Percentiles rank a stretch among this genome's conserved stretches.
phyloP scores from a whole-genome alignment of 1,140 invertebrate species.

The Hyphantria cunea region DNA sequence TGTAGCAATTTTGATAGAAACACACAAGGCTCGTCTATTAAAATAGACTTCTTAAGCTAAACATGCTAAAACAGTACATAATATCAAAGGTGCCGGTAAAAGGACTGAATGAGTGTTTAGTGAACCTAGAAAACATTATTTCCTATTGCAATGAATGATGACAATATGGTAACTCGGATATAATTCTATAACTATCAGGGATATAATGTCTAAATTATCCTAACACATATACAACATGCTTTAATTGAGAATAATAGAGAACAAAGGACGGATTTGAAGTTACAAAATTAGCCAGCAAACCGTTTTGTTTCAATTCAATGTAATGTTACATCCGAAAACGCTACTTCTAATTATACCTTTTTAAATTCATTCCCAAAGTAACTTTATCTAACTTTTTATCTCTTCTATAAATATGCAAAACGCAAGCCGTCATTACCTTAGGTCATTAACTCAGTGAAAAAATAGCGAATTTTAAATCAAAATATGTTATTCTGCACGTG shows the following conservation, averaged over 20 bases:
- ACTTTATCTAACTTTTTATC: too few relatives aligned
- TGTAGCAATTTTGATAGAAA: conserved; percentile 15
- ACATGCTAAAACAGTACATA: conserved; percentile 41
- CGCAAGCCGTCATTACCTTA: too few relatives aligned
- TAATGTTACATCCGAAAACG: too few relatives aligned
- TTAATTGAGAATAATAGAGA: conserved; percentile 43
- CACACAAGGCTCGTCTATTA: conserved; percentile 26
- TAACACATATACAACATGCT: conserved; percentile 73
- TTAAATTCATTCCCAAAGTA: too few relatives aligned
- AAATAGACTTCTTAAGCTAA: conserved; percentile 37
- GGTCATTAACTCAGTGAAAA: too few relatives aligned
- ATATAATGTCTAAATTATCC: conserved; percentile 40
- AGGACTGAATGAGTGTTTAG: conserved; percentile 34
- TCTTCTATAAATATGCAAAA: too few relatives aligned
- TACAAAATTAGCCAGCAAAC: conserved; percentile 8
- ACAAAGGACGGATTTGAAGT: conserved; percentile 42
- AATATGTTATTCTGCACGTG: too few relatives aligned
- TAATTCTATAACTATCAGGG: conserved; percentile 21
- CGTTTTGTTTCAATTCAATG: too few relatives aligned
- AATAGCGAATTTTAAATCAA: too few relatives aligned
- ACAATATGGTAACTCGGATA: conserved; percentile 10
- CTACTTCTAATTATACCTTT: too few relatives aligned
- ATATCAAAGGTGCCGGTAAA: conserved; percentile 38
- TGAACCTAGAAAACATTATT: conserved; percentile 29
- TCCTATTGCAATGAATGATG: conserved; percentile 24